These are phyloP conservation scores for Kryptolebias marmoratus DNA, from an alignment of 2,113 vertebrate species.

Conservation along the genomic window DNA sequence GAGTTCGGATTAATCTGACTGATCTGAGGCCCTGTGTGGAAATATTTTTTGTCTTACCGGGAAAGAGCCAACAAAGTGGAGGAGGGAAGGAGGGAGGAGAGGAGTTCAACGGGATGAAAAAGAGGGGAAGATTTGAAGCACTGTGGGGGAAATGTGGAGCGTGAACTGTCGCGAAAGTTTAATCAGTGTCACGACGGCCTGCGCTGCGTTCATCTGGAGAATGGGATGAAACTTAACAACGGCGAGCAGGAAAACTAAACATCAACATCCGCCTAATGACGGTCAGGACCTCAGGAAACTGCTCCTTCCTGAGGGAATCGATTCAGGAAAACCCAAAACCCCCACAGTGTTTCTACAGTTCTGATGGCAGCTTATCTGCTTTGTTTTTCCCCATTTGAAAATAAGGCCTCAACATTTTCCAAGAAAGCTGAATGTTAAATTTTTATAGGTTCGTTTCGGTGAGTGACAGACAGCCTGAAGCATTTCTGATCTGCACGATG, in stretches of 20 bases:
- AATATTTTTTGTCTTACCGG: conserved; percentile 17
- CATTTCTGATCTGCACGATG: conserved; percentile 8
- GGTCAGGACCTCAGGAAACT: conserved; percentile 65
- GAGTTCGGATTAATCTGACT: conserved; percentile 20
- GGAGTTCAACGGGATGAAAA: conserved; percentile 29
- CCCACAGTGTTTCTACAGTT: conserved; percentile 23
- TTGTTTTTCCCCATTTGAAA: conserved; percentile 8
- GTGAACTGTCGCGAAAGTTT: neutral
- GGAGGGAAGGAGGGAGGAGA: neutral
- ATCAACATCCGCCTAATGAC: conserved; percentile 65
- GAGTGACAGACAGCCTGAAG: neutral
- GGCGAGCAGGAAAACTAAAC: conserved; percentile 57
- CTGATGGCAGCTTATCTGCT: neutral
- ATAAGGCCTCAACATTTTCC: neutral
- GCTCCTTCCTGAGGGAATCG: conserved; percentile 53
- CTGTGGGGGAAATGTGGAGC: neutral
- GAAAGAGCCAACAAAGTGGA: conserved; percentile 14
- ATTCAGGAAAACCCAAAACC: conserved; percentile 23
- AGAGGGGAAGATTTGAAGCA: neutral
- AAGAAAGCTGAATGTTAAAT: conserved; percentile 17
- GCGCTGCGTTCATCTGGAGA: conserved; percentile 52
- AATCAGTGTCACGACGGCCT: too few relatives aligned
- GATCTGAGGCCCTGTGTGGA: conserved; percentile 14
- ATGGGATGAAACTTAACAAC: conserved; percentile 43
- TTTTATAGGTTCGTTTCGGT: conserved; percentile 1